phyloP scores from a whole-genome alignment of 1,140 invertebrate species.

The Bombus breviceps region DNA sequence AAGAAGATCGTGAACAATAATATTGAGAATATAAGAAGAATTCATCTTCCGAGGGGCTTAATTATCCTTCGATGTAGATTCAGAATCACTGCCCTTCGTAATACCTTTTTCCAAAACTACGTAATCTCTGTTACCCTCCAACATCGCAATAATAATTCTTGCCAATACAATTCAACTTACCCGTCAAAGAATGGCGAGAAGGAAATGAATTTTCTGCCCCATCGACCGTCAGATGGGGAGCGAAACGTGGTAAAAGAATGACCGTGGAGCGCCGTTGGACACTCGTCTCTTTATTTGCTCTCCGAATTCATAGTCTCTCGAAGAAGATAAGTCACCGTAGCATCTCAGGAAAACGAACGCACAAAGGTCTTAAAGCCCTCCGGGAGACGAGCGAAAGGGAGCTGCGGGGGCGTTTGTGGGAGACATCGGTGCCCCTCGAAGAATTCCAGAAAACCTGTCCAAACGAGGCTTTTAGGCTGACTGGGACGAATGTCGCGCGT shows the following conservation, averaged over 20 bases:
- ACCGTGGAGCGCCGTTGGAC: slow-evolving; percentile 32
- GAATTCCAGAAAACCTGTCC: slow-evolving; percentile 67
- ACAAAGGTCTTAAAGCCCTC: not conserved
- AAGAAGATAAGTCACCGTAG: not conserved
- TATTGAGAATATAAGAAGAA: too few species aligned
- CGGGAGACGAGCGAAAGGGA: not conserved
- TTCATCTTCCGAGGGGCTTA: too few species aligned
- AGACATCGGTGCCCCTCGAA: slow-evolving; percentile 9
- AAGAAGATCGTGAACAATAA: too few species aligned
- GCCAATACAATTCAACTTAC: not conserved
- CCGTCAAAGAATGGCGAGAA: not conserved
- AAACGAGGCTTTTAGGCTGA: slow-evolving; percentile 45
- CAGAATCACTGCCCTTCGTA: not conserved
- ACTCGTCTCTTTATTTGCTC: slow-evolving; percentile 25
- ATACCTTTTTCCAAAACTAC: not conserved
- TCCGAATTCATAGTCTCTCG: slow-evolving; percentile 18
- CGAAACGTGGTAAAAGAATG: slow-evolving; percentile 29
- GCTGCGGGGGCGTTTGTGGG: slow-evolving; percentile 9
- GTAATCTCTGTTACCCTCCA: not conserved
- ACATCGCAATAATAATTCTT: not conserved
- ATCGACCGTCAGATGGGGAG: slow-evolving; percentile 7
- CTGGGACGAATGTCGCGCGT: slow-evolving; percentile 23
- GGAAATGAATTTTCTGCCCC: slow-evolving; percentile 34
- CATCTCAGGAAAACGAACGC: not conserved
- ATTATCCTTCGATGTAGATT: not conserved